phyloP scores from a whole-genome alignment of 2,797 vertebrate species.

The Sebastes kiyomatsui region DNA sequence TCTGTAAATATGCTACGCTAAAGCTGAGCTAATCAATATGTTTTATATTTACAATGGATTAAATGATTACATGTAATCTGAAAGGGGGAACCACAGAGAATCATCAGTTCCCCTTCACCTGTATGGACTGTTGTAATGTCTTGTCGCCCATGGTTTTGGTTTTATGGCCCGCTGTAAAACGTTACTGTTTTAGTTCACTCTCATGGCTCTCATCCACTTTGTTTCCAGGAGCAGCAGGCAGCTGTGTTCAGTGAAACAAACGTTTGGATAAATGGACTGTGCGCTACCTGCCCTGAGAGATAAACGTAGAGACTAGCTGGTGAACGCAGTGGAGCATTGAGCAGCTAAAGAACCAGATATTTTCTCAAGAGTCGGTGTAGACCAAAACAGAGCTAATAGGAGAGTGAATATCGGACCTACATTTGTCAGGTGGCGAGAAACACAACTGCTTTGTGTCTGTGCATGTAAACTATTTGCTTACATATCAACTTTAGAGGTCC shows the following conservation, averaged over 20 bases:
- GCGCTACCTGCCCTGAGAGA: too few species aligned
- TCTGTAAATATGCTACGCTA: background rate
- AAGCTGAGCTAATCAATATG: background rate
- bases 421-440: background rate
- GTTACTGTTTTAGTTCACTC: background rate
- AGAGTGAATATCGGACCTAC: background rate
- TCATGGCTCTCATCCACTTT: background rate
- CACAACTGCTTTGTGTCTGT: background rate
- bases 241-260: background rate
- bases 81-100: background rate
- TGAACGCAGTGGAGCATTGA: background rate
- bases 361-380: background rate
- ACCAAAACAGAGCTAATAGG: background rate
- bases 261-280: background rate
- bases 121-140: background rate
- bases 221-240: background rate
- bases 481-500: background rate
- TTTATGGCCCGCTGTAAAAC: background rate
- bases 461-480: background rate
- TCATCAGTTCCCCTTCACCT: background rate
- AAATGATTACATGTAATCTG: background rate
- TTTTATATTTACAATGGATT: background rate
- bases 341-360: background rate
- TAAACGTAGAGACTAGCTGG: background rate
- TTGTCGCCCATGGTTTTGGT: background rate